Base-by-base conservation (phyloP, 2,888 invertebrate genomes). In the Trypoxylon attenuatum region DNA sequence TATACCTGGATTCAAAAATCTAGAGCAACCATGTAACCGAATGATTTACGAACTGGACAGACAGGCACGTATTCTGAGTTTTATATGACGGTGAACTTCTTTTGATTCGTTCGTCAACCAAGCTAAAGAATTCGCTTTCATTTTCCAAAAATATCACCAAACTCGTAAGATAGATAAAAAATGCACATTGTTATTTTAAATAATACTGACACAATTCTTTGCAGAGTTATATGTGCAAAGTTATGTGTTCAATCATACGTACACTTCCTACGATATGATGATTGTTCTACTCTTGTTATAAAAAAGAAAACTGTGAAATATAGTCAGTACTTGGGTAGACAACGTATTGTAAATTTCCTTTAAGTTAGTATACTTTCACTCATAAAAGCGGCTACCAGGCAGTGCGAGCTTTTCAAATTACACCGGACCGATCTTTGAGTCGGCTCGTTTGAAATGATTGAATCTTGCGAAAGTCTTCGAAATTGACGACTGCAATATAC, bases 81-180 rank as follows among this genome's bases (percentile, higher is more conserved):
- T 59, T 47, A 22, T 27, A 25, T 13, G 16, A 22, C 27, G 21
- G 22, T 29, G 29, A 39, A 13, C 47, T 5, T 22, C 19, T 23
- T 2, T 27, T 13, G 46, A 22, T 27, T 65, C 63, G 53, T n/a
- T n/a, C n/a, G 42, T 49, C 47, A 25, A 42, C 27, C 39, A 19
- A 42, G 42, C 27, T 58, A 42, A 72, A 64, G 67, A 79, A 80
- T 74, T 74, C 69, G 71, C 78, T 79, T 79, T 79, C 80, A 70
- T 79, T 59, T 47, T 63, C 38, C 19, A 51, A 19, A n/a, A n/a
- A n/a, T n/a, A n/a, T n/a, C 18, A n/a, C n/a, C n/a, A n/a, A n/a
- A n/a, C n/a, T n/a, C n/a, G n/a, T n/a, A n/a, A n/a, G n/a, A n/a
- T n/a, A n/a, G n/a, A n/a, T n/a, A n/a, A n/a, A n/a, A n/a, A n/a